Evolutionary conservation across 2,797 vertebrate genomes (phyloP), one percentile per base, ranked within the genome.

Genomic region (Chromis chromis): DNA sequence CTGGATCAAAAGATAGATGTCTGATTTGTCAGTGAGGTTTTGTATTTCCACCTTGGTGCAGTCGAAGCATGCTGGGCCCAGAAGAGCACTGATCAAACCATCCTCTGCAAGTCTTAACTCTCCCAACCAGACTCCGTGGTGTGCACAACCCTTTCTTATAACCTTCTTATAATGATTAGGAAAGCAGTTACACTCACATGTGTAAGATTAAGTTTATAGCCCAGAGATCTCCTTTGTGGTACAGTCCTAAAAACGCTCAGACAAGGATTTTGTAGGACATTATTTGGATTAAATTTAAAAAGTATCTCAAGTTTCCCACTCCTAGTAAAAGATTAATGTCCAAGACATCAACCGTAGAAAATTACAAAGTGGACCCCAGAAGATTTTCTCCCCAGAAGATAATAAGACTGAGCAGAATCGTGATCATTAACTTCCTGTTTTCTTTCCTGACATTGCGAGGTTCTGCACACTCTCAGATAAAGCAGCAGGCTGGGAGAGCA

Each of bases 341-440:
- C 2, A 6, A 74, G 53, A 44, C 50, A 63, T 79, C 70, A 74
- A 33, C 74, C 59, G 62, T 28, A 17, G 40, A 82, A 72, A 73
- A 72, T 69, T 60, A 61, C 55, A 65, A 80, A 72, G 28, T 33
- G n/a, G 19, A 69, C 17, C 64, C 27, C 31, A 57, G 28, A 40
- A 77, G 79, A 80, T 74, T 70, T 89, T 76, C 44, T 68, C 21
- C 61, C 42, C 12, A 42, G 66, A 70, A 76, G 61, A 78, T 81
- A 81, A 75, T 52, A 67, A 65, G 40, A 64, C 39, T 0, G 36
- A 74, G 60, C 22, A 31, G 57, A 68, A 76, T 49, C 0, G 1
- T 65, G 71, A 82, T 87, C 68, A 83, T 87, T 86, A 79, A 80
- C 75, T 70, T 86, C 61, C 70, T 67, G 65, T 70, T 83, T 84